Percentiles rank a stretch among this genome's conserved stretches.
Evolutionary conservation across 2,888 invertebrate species (phyloP).

Genomic region (Aphidius colemani): DNA sequence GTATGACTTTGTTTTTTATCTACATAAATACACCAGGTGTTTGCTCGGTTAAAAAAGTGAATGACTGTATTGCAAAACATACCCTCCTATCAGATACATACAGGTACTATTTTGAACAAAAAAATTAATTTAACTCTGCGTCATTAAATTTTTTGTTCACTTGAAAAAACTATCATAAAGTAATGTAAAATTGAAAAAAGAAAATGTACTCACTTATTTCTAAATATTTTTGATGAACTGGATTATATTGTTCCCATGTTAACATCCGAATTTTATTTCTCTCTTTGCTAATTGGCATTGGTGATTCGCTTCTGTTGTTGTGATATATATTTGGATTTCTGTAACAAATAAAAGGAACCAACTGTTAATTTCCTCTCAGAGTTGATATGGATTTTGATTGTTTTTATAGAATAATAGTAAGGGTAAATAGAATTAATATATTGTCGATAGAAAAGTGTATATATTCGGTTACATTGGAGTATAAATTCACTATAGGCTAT

Average conservation of each 20-base stretch:
- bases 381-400: background rate
- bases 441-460: background rate
- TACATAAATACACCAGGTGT: constrained; percentile 3
- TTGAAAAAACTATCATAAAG: no score
- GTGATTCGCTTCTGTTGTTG: constrained; percentile 70
- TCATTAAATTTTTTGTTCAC: no score
- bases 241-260: constrained; percentile 91
- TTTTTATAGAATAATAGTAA: background rate
- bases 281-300: constrained; percentile 80
- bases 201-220: constrained; percentile 78
- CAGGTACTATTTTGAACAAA: no score
- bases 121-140: no score
- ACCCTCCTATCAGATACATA: no score
- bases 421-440: no score
- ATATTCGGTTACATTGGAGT: constrained; percentile 29
- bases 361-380: no score
- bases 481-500: background rate
- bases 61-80: background rate
- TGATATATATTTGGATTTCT: constrained; percentile 82
- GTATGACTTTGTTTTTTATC: constrained; percentile 33
- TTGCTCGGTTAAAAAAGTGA: constrained; percentile 9
- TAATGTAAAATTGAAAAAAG: no score
- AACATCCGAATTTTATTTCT: constrained; percentile 82
- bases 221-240: constrained; percentile 89
- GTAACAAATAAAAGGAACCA: constrained; percentile 47